Evolutionary conservation across 1,140 invertebrate genomes (phyloP).

Genomic region (Portunus trituberculatus): DNA sequence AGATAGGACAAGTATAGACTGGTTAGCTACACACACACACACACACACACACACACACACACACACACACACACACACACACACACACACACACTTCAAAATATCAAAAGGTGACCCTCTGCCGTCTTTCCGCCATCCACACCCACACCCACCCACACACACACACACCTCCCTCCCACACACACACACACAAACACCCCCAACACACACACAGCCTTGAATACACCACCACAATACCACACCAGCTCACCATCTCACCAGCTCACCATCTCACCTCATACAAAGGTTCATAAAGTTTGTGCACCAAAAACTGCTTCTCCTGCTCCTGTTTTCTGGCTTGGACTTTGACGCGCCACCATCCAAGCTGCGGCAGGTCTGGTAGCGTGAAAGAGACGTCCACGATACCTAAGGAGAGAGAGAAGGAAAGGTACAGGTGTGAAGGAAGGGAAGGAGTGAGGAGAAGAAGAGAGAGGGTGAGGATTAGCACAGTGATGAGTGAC

Average conservation of each 20-base stretch:
- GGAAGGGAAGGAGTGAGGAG: neutral
- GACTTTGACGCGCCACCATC: conserved; percentile 58
- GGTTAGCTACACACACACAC: no score
- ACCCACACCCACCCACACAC: no score
- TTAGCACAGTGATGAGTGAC: no score
- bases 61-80: no score
- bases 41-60: no score
- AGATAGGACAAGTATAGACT: no score
- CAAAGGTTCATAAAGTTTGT: conserved; percentile 65
- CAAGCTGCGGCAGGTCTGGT: conserved; percentile 58
- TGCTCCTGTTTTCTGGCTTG: conserved; percentile 31
- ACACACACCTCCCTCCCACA: neutral
- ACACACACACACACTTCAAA: no score
- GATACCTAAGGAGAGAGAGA: conserved; percentile 23
- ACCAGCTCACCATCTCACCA: no score
- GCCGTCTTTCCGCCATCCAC: no score
- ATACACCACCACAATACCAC: no score
- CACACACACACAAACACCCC: neutral
- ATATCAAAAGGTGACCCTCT: no score
- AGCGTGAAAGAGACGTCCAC: conserved; percentile 33
- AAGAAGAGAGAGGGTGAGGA: no score
- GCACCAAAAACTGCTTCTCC: conserved; percentile 60
- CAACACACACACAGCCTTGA: neutral
- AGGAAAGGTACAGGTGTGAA: neutral
- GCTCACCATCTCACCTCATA: conserved; percentile 53